Percentiles rank a stretch among this genome's conserved stretches.
phyloP scores from a whole-genome alignment of 2,888 invertebrate genomes.

The Rhodophaea formosa region DNA sequence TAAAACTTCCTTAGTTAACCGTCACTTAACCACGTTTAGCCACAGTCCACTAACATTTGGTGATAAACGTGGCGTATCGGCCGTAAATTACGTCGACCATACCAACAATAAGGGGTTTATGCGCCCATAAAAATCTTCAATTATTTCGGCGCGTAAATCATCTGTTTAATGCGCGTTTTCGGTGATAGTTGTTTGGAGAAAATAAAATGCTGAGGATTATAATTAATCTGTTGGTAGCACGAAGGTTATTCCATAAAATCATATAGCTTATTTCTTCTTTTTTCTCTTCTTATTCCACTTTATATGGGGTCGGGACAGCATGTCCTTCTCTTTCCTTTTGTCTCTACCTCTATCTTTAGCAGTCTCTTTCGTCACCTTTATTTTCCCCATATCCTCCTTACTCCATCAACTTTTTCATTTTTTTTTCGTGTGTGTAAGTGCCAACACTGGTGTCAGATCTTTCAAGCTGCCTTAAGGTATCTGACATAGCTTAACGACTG shows the following conservation, averaged over 20 bases:
- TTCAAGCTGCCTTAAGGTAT: too few species aligned
- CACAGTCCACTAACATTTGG: conserved; percentile 31
- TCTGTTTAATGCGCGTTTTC: conserved; percentile 23
- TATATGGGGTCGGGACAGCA: too few species aligned
- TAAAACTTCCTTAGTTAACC: not conserved
- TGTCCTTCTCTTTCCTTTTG: not conserved
- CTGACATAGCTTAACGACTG: too few species aligned
- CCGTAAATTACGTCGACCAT: conserved; percentile 36
- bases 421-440: too few species aligned
- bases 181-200: conserved; percentile 11
- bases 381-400: too few species aligned
- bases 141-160: conserved; percentile 46
- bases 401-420: too few species aligned
- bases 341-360: too few species aligned
- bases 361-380: too few species aligned
- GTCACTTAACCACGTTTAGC: not conserved
- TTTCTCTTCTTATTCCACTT: too few species aligned
- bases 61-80: conserved; percentile 34
- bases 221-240: not conserved
- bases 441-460: too few species aligned
- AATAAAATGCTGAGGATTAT: not conserved
- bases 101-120: conserved; percentile 38
- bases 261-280: too few species aligned
- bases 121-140: conserved; percentile 40
- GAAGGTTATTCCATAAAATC: too few species aligned